Base-by-base conservation (phyloP, 2,888 invertebrate species). In the Bursaphelenchus okinawaensis region DNA sequence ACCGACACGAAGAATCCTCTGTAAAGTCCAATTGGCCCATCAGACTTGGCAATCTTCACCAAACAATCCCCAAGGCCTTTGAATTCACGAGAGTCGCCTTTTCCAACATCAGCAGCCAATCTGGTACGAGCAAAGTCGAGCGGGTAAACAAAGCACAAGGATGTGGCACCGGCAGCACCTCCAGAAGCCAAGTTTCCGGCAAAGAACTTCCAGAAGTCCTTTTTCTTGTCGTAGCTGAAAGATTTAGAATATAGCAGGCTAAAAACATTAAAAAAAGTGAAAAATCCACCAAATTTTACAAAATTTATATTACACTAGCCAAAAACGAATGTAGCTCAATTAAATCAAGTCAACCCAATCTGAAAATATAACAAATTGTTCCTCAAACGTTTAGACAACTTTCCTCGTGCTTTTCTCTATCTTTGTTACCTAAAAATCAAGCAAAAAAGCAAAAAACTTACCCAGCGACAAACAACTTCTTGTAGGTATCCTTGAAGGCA, bases 81-180 rank as follows among this genome's bases (percentile, higher is more conserved):
- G 88, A 93, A 95, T 84, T 94, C 92, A 81, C 94, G 89, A 72
- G 87, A 87, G 57, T 85, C 89, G 40, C 71, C 89, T 85, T 92
- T 92, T 83, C 93, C 93, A 77, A 92, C 90, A 85, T 93, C 93
- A 82, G 92, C 87, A 83, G 89, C 88, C 77, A 88, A 85, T 88
- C 92, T 90, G 75, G 93, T 93, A 87, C 93, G 89, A 79, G 92
- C 93, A 86, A 91, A 93, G 86, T 93, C 93, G 75, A 93, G 88
- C 24, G 93, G 93, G 87, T 93, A 93, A 77, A 93, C 93, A 85
- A 93, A 92, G 86, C 91, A 90, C 56, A 93, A 88, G 26, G 93
- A 92, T 58, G 92, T 91, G 71, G 93, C 93, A 78, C 93, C 93
- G 80, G 93, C 93, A 76, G 92, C 92, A 85, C 93, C 93, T 81